Evolutionary conservation across 2,888 invertebrate genomes (phyloP).

Genomic region (Lingula anatina): DNA sequence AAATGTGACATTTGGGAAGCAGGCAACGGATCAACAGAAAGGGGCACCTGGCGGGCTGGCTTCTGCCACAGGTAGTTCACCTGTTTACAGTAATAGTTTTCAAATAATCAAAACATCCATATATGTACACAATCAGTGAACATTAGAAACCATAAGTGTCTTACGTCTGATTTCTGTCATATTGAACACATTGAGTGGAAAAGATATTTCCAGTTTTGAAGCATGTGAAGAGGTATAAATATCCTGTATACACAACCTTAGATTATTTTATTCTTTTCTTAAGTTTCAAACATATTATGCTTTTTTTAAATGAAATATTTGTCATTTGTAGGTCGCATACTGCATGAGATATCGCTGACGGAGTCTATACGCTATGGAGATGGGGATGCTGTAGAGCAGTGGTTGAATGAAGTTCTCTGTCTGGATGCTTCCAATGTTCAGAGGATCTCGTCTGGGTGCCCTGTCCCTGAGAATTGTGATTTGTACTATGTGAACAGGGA

Average conservation of each 20-base stretch:
- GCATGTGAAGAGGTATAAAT: neutral
- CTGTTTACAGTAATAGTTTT: too few species aligned
- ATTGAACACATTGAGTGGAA: too few species aligned
- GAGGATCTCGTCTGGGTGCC: conserved; percentile 72
- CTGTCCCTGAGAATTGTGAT: conserved; percentile 82
- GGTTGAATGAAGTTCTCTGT: conserved; percentile 88
- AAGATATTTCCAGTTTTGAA: neutral
- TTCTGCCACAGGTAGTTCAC: conserved; percentile 16
- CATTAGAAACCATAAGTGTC: too few species aligned
- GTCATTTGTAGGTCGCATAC: conserved; percentile 35
- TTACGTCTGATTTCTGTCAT: too few species aligned
- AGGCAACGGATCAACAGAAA: conserved; percentile 49
- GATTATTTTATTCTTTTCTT: neutral
- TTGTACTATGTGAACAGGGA: conserved; percentile 69
- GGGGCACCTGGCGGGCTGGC: conserved; percentile 15
- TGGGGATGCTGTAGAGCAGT: conserved; percentile 77
- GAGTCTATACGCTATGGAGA: conserved; percentile 92
- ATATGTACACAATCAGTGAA: too few species aligned
- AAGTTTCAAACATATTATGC: neutral
- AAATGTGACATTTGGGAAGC: conserved; percentile 56
- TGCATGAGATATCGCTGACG: conserved; percentile 65
- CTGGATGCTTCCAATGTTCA: conserved; percentile 72
- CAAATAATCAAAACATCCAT: too few species aligned
- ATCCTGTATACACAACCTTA: neutral
- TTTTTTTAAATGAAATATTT: neutral